A percentile compares a stretch with the other conserved stretches of the same genome.
phyloP scores from a whole-genome alignment of 2,888 invertebrate species.

The Plebejus anna region DNA sequence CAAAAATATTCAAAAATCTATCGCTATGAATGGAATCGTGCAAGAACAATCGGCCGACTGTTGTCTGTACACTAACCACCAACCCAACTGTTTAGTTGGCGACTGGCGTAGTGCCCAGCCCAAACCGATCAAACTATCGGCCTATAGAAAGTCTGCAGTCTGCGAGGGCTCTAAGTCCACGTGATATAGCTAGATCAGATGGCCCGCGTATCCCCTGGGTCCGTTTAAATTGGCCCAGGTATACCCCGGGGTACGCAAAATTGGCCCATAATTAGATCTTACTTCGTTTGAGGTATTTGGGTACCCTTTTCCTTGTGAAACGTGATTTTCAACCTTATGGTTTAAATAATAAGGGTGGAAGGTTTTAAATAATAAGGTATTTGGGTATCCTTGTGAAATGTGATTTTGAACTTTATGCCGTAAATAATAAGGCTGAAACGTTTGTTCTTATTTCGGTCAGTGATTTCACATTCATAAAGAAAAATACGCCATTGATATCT shows the following conservation, averaged over 20 bases:
- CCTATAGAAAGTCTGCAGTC: too few relatives aligned
- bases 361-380: neutral
- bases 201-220: neutral
- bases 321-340: neutral
- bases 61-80: too few relatives aligned
- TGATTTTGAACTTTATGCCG: neutral
- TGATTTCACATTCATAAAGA: neutral
- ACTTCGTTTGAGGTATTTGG: neutral
- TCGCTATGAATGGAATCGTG: too few relatives aligned
- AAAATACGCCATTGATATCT: neutral
- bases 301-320: neutral
- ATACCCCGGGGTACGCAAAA: neutral
- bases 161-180: neutral
- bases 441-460: neutral
- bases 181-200: neutral
- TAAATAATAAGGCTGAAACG: neutral
- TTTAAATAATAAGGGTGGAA: neutral
- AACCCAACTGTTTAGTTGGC: too few relatives aligned
- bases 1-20: too few relatives aligned
- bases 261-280: neutral
- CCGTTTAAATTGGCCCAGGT: neutral
- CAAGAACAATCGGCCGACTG: too few relatives aligned
- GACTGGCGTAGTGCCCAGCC: too few relatives aligned
- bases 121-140: too few relatives aligned
- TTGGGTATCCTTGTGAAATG: neutral